Evolutionary conservation across 2,797 vertebrate genomes (phyloP), one percentile per base, ranked within the genome.

Genomic region (Champsocephalus esox): DNA sequence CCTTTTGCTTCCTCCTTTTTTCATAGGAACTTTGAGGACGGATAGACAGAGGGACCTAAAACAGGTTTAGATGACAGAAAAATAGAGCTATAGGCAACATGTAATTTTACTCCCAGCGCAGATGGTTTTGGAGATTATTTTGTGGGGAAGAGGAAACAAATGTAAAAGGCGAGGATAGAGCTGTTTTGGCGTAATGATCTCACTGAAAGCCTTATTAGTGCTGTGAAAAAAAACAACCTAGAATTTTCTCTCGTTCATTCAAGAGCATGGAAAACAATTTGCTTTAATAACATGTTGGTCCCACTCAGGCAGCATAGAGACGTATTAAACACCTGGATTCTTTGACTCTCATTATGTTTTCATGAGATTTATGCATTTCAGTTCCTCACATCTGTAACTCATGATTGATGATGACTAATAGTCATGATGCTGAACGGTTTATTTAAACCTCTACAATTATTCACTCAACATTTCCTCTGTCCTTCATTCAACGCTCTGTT

Each of bases 71-170:
- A 88, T 86, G 81, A 77, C 77, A 80, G 69, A 83, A 80, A 75
- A 50, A 82, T 67, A 73, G 77, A 69, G 80, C 72, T 16, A 45
- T 16, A 45, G 79, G 75, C 62, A 87, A 86, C 77, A 16, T 88
- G 83, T 86, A 73, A 88, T 91, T 90, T 84, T 76, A 80, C 80
- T 82, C 83, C 46, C n/a, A 32, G 48, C 65, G 62, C 79, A 81
- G 80, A 91, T 88, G 86, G 74, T 82, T 91, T 87, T 66, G 38
- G 64, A 78, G 85, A 90, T 90, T 86, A 83, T 81, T 86, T 81
- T 62, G 45, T 70, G 66, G 80, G 50, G 66, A 72, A 80, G 57
- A 81, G 78, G 83, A 83, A 82, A 80, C 67, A 84, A 84, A 68
- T 82, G 71, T 67, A 81, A 86, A 83, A 80, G 32, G 67, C 38